A percentile compares a stretch with the other conserved stretches of the same genome.
Conservation (phyloP, 2,113 vertebrate species). For the Dicaeum eximium region DNA sequence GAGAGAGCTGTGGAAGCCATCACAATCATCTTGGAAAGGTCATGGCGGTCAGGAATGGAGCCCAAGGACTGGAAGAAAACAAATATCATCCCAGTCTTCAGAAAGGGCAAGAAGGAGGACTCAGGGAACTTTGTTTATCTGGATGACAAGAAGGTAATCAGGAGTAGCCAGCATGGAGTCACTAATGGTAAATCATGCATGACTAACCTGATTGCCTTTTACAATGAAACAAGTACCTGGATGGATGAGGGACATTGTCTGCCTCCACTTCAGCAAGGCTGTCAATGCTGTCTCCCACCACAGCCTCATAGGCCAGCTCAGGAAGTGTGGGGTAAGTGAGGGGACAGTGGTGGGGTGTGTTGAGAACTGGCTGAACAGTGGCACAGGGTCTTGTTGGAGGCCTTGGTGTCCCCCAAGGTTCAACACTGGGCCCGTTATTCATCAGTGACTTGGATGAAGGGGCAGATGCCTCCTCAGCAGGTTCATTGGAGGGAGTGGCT, state of each 20-base stretch:
- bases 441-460: neutral
- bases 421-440: neutral
- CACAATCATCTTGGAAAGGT: neutral
- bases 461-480: neutral
- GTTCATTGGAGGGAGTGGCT: neutral
- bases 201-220: neutral
- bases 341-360: neutral
- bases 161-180: neutral
- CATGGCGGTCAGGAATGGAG: rapidly evolving
- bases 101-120: neutral
- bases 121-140: neutral
- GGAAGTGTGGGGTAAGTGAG: neutral
- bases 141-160: neutral
- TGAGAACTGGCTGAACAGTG: neutral
- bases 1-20: neutral
- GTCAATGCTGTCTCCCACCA: neutral
- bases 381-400: neutral
- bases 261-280: neutral
- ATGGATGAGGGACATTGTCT: neutral
- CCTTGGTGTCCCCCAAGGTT: neutral
- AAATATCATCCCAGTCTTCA: neutral
- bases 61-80: neutral
- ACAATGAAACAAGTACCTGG: neutral
- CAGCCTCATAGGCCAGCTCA: neutral
- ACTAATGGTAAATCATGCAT: neutral